Conservation (phyloP, 2,797 vertebrate genomes). For the Eulemur coronatus region DNA sequence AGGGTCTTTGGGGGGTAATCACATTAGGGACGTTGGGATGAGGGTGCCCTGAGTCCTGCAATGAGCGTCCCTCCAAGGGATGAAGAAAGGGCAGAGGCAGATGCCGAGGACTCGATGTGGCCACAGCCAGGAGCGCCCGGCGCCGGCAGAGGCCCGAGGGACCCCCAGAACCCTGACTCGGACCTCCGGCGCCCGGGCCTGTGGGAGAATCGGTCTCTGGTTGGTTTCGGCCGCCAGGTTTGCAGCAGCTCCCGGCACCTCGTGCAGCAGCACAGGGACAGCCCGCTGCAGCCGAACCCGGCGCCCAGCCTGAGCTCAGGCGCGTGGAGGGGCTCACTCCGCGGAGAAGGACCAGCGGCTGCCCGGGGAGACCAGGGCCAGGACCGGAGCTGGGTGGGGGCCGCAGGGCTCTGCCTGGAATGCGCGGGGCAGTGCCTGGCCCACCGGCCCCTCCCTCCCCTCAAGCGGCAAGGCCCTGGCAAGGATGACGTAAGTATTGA, state of each 20-base stretch:
- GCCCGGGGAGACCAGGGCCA: neutral
- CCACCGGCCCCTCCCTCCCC: neutral
- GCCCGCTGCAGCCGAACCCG: neutral
- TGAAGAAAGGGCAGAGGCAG: too few species aligned
- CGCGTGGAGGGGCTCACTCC: too few species aligned
- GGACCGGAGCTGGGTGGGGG: neutral
- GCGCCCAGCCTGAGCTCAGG: neutral
- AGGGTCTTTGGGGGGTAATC: neutral
- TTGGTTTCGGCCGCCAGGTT: neutral
- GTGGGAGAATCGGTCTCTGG: neutral
- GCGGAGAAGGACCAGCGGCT: neutral
- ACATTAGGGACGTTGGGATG: neutral
- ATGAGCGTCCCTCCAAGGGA: neutral
- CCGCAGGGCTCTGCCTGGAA: neutral
- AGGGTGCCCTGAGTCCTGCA: neutral
- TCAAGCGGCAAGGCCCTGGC: neutral
- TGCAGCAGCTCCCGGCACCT: rapidly evolving
- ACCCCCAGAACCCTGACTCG: neutral
- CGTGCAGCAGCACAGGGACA: neutral
- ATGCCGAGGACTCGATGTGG: too few species aligned
- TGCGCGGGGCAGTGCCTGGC: neutral
- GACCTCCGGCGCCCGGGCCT: neutral
- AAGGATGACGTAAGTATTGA: neutral
- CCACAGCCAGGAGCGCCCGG: neutral
- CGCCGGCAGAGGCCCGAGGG: neutral